Evolutionary conservation across 2,888 invertebrate genomes (phyloP), one percentile per base, ranked within the genome.

Genomic region (Drosophila histrio): DNA sequence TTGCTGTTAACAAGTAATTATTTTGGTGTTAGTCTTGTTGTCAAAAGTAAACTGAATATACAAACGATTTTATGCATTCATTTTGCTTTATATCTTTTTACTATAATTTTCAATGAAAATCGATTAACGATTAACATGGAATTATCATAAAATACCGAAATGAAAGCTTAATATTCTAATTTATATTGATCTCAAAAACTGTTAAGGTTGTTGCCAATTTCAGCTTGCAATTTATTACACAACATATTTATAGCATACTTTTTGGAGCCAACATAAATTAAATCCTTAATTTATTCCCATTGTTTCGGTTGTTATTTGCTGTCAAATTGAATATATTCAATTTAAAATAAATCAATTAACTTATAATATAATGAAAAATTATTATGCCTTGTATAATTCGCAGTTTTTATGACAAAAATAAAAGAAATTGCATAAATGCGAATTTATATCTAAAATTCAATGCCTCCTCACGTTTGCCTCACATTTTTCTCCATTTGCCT

Each of bases 1-100:
- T 44, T 49, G 19, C 19, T 32, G 19, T 54, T 44, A 49, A 70
- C 30, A 44, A 38, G 15, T 5, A 30, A 38, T 41, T 13, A 17
- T 28, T 19, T 9, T 28, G n/a, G 17, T 39, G 50, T 46, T 50
- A n/a, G n/a, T 22, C 15, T 38, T 15, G 38, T 28, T 21, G n/a
- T n/a, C 9, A 7, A 32, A 13, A 17, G 5, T 8, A 19, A 24
- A 34, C 6, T 11, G 8, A 17, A 15, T 4, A 26, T 13, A 21
- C n/a, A 15, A 32, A 43, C 9, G 9, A 2, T 30, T 17, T 9
- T 17, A 50, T 38, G 15, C 26, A 28, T 7, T 28, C 1, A 11
- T 17, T 6, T 3, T 11, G 8, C 9, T 2, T 30, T 2, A 28
- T 28, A n/a, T 46, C 7, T 28, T 9, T 24, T 28, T 17, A 4